A percentile compares a stretch with the other conserved stretches of the same genome.
Evolutionary conservation across 2,888 invertebrate species (phyloP).

Genomic region (Macropis europaea): DNA sequence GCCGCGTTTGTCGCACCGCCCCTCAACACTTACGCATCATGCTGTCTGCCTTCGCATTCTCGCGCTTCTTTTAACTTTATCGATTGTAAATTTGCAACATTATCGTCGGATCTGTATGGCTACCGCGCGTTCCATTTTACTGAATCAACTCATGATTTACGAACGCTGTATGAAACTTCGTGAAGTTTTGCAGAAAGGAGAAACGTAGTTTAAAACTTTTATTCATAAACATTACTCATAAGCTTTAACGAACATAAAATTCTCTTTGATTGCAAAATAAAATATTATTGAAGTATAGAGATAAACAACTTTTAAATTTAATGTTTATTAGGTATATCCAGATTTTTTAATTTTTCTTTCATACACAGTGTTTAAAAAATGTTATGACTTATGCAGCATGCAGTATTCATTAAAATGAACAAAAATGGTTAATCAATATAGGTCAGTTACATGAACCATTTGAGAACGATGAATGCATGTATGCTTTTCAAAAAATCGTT

Average conservation of each 20-base stretch:
- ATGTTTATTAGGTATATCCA: not conserved
- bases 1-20: slow-evolving; percentile 42
- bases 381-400: no score
- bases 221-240: not conserved
- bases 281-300: not conserved
- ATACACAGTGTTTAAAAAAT: not conserved
- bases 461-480: no score
- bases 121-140: slow-evolving; percentile 28
- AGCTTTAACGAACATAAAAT: not conserved
- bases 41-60: slow-evolving; percentile 26
- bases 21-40: slow-evolving; percentile 39
- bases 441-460: no score
- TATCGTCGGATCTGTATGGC: slow-evolving; percentile 44
- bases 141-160: slow-evolving; percentile 30
- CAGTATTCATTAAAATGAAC: no score
- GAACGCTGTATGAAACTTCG: slow-evolving; percentile 1
- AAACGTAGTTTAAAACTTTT: not conserved
- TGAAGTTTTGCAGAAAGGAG: not conserved
- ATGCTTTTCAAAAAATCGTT: no score
- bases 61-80: slow-evolving; percentile 53
- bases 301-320: not conserved
- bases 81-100: slow-evolving; percentile 59
- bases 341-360: not conserved
- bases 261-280: not conserved
- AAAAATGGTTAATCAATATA: no score